Conservation (phyloP, 1,140 invertebrate genomes). For the Heliothis subflexa region DNA sequence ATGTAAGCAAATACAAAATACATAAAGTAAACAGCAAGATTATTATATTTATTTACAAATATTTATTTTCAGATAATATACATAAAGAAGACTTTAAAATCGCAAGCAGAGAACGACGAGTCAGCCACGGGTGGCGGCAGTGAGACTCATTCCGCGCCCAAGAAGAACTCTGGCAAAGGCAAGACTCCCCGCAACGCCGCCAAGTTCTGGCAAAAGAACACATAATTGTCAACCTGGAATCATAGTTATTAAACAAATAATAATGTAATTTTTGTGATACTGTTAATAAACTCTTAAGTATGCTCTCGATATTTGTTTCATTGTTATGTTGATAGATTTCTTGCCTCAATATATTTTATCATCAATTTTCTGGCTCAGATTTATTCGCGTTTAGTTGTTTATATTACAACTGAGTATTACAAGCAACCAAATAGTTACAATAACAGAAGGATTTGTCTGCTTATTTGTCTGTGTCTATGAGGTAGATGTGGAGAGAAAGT, state of each 20-base stretch:
- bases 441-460: background rate
- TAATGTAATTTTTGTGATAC: constrained; percentile 64
- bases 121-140: constrained; percentile 86
- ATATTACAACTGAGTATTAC: too few species aligned
- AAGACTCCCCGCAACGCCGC: constrained; percentile 80
- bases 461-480: background rate
- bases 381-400: background rate
- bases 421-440: background rate
- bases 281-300: constrained; percentile 63
- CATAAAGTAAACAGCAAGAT: background rate
- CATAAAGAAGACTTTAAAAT: constrained; percentile 94
- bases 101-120: constrained; percentile 89
- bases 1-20: too few species aligned
- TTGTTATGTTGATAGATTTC: background rate
- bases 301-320: constrained; percentile 11
- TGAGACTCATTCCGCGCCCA: constrained; percentile 74
- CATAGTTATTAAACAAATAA: constrained; percentile 47
- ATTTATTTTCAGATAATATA: constrained; percentile 88
- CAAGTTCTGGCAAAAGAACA: constrained; percentile 88
- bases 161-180: constrained; percentile 84
- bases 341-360: background rate
- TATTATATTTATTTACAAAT: constrained; percentile 37
- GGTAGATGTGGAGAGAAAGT: background rate
- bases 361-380: background rate
- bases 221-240: constrained; percentile 63